Percentiles rank a stretch among this genome's conserved stretches.
Evolutionary conservation across 2,888 invertebrate species (phyloP).

Genomic region (Nemapogon koenigi): DNA sequence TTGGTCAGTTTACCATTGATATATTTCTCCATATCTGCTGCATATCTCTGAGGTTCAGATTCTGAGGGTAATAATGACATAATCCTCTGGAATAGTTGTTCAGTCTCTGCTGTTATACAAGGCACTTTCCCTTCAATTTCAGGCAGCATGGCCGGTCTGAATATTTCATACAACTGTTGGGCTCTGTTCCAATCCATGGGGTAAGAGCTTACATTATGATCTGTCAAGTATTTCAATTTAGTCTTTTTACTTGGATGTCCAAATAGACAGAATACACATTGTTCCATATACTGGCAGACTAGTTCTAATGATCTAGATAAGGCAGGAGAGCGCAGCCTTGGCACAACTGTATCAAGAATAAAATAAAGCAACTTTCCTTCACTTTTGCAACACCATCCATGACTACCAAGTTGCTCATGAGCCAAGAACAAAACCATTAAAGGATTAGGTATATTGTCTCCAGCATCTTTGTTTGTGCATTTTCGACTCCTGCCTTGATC

Average conservation of each 20-base stretch:
- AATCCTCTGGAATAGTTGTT: slow-evolving; percentile 75
- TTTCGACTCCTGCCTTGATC: slow-evolving; percentile 68
- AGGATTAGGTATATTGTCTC: slow-evolving; percentile 73
- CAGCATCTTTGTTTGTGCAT: slow-evolving; percentile 35
- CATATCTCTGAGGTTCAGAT: slow-evolving; percentile 68
- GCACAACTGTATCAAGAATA: slow-evolving; percentile 76
- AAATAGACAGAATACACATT: slow-evolving; percentile 83
- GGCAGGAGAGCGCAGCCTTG: slow-evolving; percentile 70
- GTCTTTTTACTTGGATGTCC: slow-evolving; percentile 78
- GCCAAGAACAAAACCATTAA: slow-evolving; percentile 80
- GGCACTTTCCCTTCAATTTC: slow-evolving; percentile 79
- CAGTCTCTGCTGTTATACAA: slow-evolving; percentile 84
- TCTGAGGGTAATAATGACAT: slow-evolving; percentile 72
- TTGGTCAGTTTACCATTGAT: slow-evolving; percentile 68
- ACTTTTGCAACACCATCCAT: slow-evolving; percentile 79
- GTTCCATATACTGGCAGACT: slow-evolving; percentile 82
- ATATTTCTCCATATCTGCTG: slow-evolving; percentile 70
- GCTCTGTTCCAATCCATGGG: slow-evolving; percentile 77
- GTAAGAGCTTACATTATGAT: slow-evolving; percentile 77
- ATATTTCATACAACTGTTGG: slow-evolving; percentile 80
- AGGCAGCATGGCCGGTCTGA: slow-evolving; percentile 79
- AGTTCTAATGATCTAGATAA: slow-evolving; percentile 70
- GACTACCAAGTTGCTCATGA: slow-evolving; percentile 82
- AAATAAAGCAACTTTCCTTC: slow-evolving; percentile 81
- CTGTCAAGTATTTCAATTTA: slow-evolving; percentile 67